Base-by-base conservation (phyloP, 2,888 invertebrate species). In the Lypha dubia region DNA sequence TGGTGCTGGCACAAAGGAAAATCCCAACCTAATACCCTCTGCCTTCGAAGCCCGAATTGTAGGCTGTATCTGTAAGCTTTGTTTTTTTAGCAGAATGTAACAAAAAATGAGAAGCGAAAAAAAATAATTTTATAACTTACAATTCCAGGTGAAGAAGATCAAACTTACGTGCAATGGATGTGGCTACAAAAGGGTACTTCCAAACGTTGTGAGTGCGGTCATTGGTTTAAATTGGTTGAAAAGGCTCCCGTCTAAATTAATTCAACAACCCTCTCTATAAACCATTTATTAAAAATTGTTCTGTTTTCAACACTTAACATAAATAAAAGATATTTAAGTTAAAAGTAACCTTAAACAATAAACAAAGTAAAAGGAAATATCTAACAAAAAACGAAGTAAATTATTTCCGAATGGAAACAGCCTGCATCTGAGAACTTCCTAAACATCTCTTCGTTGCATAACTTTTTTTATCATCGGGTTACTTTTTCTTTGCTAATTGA, bases 161-260 rank as follows among this genome's bases (percentile, higher is more conserved):
- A 97, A 70, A 95, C 96, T 76, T 94, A 95, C 85, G 95, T 99
- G 87, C 96, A 95, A 91, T 99, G 98, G 97, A 97, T 99, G 95
- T 98, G 98, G 96, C 93, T 99, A 89, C 96, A 98, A 92, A 94
- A 96, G 93, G 98, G 97, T 49, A 95, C 95, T 88, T 96, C 97
- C 84, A 97, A 96, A 91, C 95, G 98, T 89, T 99, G 99, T 91
- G 97, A 97, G 91, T 99, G 99, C 92, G 99, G 99, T 79, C 95
- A 98, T 92, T 98, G 98, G 98, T 99, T 98, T 94, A 97, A 98
- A 93, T 94, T 99, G 89, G 95, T 95, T 82, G 96, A 96, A 92
- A 96, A 96, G 93, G 93, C 94, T 87, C 94, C 95, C 87, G 90
- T 95, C 90, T 96, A 95, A 95, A 92, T 28, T 87, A 56, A 38